Conservation (phyloP, 1,140 invertebrate species). For the Notospermus geniculatus region DNA sequence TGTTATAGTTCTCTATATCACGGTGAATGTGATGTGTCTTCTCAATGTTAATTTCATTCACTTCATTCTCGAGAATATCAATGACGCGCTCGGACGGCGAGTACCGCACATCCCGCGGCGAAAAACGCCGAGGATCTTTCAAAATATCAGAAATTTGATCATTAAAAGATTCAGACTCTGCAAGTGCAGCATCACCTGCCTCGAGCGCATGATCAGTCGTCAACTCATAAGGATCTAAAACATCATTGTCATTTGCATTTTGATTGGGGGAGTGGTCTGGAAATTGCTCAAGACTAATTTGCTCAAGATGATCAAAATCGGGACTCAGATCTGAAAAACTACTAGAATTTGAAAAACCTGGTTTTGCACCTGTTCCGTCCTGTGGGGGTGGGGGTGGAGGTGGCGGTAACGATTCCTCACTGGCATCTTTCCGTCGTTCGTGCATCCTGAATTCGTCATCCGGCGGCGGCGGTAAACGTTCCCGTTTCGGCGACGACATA, state of each 20-base stretch:
- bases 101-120: too few species aligned
- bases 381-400: constrained; percentile 2
- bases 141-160: background rate
- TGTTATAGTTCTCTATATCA: too few species aligned
- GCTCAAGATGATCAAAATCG: too few species aligned
- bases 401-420: constrained; percentile 8
- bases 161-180: background rate
- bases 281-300: too few species aligned
- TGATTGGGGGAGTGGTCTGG: constrained; percentile 38
- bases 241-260: constrained; percentile 54
- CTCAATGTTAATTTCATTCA: too few species aligned
- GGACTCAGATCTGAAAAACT: too few species aligned
- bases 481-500: constrained; percentile 35
- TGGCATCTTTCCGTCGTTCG: background rate
- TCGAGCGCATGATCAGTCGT: background rate
- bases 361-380: constrained; percentile 4
- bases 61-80: too few species aligned
- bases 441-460: background rate
- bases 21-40: too few species aligned
- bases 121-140: too few species aligned
- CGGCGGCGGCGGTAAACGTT: constrained; percentile 3
- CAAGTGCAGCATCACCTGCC: background rate
- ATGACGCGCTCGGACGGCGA: too few species aligned
- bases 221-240: constrained; percentile 2
- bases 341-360: too few species aligned